Evolutionary conservation across 2,888 invertebrate species (phyloP), one percentile per base, ranked within the genome.

Genomic region (Pristionchus fissidentatus): DNA sequence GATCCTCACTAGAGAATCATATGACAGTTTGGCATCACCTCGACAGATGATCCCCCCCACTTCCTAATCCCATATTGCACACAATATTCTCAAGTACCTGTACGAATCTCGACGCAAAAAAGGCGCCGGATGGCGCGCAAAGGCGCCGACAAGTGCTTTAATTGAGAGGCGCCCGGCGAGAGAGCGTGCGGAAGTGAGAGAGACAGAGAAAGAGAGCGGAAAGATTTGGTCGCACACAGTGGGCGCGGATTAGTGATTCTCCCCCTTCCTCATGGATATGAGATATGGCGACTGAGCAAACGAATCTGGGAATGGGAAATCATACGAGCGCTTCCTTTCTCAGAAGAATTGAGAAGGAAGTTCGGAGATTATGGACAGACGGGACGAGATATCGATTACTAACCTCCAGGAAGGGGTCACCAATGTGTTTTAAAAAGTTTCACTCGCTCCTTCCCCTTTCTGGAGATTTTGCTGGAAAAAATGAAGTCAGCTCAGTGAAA

Each of bases 281-380:
- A 70, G 70, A 70, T 70, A 70, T 70, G 41, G 41, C n/a, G n/a
- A n/a, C n/a, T 70, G 70, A 19, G 70, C 70, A 70, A 70, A 70
- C 70, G 8, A 26, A 70, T n/a, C n/a, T 10, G 66, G 0, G 4
- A 29, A 22, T 70, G 66, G 70, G 70, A 70, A 70, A 70, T 70
- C 43, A n/a, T n/a, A n/a, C 70, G 41, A 43, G 70, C 41, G 70
- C 43, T 70, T 70, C 70, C 70, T 70, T 70, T 41, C 70, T 41
- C 19, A n/a, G 41, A 62, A 55, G 29, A 35, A n/a, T n/a, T n/a
- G n/a, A n/a, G n/a, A n/a, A n/a, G n/a, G n/a, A n/a, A n/a, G n/a
- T n/a, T n/a, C n/a, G n/a, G n/a, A n/a, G n/a, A n/a, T n/a, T n/a
- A n/a, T n/a, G n/a, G n/a, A n/a, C n/a, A n/a, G n/a, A n/a, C n/a